Conservation (phyloP, 2,113 vertebrate genomes). For the Artemisiospiza belli region DNA sequence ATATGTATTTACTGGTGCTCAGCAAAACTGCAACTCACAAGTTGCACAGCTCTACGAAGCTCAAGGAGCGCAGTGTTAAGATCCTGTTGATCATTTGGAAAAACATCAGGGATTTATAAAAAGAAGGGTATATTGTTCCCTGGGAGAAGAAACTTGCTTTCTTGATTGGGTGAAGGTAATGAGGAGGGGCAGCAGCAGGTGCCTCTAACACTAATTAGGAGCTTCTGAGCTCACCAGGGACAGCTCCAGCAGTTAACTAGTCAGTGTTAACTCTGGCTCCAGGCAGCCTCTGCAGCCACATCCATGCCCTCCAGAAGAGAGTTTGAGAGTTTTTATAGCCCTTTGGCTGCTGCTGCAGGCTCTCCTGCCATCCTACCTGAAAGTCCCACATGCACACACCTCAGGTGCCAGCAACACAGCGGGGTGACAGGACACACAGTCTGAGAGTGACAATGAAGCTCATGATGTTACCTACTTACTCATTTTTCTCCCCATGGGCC, state of each 20-base stretch:
- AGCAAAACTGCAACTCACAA: neutral
- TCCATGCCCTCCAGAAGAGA: neutral
- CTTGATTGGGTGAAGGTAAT: neutral
- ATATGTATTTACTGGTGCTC: neutral
- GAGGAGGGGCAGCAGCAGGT: neutral
- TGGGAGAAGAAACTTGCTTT: neutral
- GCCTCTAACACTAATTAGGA: neutral
- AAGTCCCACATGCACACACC: rapidly evolving
- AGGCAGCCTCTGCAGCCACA: neutral
- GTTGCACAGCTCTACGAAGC: neutral
- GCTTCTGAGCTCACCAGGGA: neutral
- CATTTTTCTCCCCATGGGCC: rapidly evolving
- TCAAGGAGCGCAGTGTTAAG: neutral
- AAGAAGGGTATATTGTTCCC: rapidly evolving
- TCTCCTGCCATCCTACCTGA: neutral
- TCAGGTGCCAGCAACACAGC: neutral
- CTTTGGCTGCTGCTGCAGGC: neutral
- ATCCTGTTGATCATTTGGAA: neutral
- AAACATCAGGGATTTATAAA: neutral
- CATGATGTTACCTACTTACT: neutral
- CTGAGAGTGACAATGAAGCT: neutral
- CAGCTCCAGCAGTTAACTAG: neutral
- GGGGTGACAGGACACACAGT: rapidly evolving
- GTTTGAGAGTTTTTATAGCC: rapidly evolving
- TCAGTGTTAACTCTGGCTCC: neutral